Evolutionary conservation across 2,113 vertebrate genomes (phyloP).

Genomic region (Oreotrochilus melanogaster): DNA sequence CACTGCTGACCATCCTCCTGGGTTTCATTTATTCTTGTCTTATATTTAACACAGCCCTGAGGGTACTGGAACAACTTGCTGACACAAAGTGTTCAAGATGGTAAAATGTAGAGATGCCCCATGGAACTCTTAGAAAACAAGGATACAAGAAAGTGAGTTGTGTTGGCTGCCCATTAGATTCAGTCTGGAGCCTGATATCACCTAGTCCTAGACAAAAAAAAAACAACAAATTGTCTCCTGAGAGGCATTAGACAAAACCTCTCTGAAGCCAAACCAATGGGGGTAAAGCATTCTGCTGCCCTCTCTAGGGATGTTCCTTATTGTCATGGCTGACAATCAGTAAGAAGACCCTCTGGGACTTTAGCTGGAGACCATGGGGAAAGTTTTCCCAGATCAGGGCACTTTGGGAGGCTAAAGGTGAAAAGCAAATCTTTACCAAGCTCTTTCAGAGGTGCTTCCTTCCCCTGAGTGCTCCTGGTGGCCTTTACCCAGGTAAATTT

Average conservation of each 20-base stretch:
- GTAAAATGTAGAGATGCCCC: background rate
- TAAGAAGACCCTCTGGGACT: background rate
- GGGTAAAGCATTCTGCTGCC: background rate
- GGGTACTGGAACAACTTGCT: accelerated
- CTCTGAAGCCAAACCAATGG: accelerated
- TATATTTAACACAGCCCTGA: background rate
- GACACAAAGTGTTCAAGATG: background rate
- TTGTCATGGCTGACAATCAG: background rate
- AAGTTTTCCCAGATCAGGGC: background rate
- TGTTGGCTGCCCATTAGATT: background rate
- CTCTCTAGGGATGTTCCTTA: background rate
- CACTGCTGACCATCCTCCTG: background rate
- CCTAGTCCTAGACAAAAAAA: background rate
- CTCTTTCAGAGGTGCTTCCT: background rate
- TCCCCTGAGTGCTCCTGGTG: background rate
- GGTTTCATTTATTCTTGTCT: background rate
- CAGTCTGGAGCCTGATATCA: background rate
- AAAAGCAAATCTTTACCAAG: background rate
- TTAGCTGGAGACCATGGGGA: background rate
- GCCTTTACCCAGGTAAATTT: background rate
- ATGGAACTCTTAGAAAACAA: background rate
- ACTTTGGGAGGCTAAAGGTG: background rate
- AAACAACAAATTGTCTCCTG: background rate
- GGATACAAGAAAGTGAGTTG: background rate
- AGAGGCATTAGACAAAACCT: background rate